These are phyloP conservation scores for Meloidogyne exigua DNA, from an alignment of 1,140 invertebrate species.

Conservation along the genomic window DNA sequence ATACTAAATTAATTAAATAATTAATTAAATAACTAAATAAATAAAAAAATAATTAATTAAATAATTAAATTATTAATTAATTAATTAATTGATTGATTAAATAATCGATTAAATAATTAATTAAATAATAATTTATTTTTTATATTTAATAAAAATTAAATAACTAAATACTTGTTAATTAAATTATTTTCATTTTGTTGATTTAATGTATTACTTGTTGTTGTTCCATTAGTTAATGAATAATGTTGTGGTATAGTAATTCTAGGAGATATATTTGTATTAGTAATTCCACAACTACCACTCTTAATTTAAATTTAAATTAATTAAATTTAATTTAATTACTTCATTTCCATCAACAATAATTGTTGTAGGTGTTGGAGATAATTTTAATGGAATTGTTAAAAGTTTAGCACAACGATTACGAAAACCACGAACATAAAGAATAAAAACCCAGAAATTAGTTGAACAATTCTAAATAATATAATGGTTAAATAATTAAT, in stretches of 20 bases:
- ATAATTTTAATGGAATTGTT: conserved; percentile 9
- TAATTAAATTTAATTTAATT: neutral
- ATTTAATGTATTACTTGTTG: neutral
- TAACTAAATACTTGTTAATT: neutral
- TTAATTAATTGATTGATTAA: too few species aligned
- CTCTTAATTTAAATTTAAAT: neutral
- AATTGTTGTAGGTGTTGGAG: conserved; percentile 4
- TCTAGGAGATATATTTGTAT: neutral
- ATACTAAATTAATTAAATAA: too few species aligned
- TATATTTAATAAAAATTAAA: too few species aligned
- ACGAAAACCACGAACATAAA: conserved; percentile 57
- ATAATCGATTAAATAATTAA: too few species aligned
- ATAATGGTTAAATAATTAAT: too few species aligned
- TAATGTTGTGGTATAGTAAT: neutral
- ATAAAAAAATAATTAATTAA: too few species aligned
- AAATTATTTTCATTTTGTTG: neutral
- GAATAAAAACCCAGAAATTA: conserved; percentile 61
- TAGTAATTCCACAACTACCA: neutral
- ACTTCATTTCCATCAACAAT: neutral
- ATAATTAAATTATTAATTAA: too few species aligned
- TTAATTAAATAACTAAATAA: too few species aligned
- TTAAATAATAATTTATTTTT: too few species aligned
- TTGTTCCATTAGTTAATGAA: neutral
- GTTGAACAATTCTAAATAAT: conserved; percentile 54
- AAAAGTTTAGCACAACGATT: conserved; percentile 28